Evolutionary conservation across 2,888 invertebrate genomes (phyloP).

Genomic region (Ariolimax columbianus): DNA sequence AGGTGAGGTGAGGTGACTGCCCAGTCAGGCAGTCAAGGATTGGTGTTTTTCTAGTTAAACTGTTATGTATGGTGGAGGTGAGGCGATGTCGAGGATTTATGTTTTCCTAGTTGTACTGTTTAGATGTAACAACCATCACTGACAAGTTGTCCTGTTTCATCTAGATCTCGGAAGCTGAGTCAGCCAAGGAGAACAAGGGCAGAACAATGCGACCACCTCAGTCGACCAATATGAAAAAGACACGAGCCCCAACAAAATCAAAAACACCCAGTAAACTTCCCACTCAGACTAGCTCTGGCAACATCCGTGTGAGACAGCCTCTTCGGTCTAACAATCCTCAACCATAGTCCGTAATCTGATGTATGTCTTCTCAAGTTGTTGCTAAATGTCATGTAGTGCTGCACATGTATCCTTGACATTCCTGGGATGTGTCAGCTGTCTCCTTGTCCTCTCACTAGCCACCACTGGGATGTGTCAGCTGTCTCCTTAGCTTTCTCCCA

Average conservation of each 20-base stretch:
- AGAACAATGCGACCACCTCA: conserved; percentile 49
- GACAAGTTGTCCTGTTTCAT: too few relatives aligned
- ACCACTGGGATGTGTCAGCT: not conserved
- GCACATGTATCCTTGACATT: not conserved
- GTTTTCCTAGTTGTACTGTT: too few relatives aligned
- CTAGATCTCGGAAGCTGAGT: conserved; percentile 43
- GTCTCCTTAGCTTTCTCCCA: not conserved
- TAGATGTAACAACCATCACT: too few relatives aligned
- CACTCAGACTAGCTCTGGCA: conserved; percentile 20
- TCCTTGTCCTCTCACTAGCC: not conserved
- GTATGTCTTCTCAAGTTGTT: not conserved
- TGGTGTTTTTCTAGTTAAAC: too few relatives aligned
- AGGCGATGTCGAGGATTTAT: too few relatives aligned
- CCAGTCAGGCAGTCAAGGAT: too few relatives aligned
- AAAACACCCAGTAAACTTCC: conserved; percentile 30
- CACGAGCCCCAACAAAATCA: not conserved
- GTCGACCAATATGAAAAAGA: not conserved
- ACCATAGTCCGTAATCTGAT: not conserved
- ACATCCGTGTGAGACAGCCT: conserved; percentile 32
- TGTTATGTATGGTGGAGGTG: too few relatives aligned
- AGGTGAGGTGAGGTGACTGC: too few relatives aligned
- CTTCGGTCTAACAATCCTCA: conserved; percentile 37
- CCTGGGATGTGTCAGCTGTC: not conserved
- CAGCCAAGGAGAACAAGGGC: conserved; percentile 48
- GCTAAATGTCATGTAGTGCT: too few relatives aligned